Evolutionary conservation across 2,113 vertebrate genomes (phyloP).

Genomic region (Riparia riparia): DNA sequence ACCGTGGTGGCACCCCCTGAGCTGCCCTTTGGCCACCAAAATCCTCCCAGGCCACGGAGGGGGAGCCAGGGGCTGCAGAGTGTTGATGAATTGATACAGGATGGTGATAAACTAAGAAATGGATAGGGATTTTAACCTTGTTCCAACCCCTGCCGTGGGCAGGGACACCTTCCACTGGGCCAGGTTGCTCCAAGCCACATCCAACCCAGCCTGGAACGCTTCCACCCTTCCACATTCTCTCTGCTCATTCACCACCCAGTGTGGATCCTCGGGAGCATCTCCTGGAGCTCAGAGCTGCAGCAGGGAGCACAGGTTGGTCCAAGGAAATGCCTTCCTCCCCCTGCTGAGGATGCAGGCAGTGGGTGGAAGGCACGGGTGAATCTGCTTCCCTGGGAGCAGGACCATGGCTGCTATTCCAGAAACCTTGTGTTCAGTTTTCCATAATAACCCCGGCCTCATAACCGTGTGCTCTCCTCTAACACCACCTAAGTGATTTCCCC

Average conservation of each 20-base stretch:
- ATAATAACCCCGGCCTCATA: not conserved
- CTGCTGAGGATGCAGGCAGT: not conserved
- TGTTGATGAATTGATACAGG: not conserved
- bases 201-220: accelerated
- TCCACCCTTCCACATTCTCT: not conserved
- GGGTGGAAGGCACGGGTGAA: not conserved
- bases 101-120: not conserved
- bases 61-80: not conserved
- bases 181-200: not conserved
- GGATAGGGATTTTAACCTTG: accelerated
- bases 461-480: not conserved
- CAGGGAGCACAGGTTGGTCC: not conserved
- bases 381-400: not conserved
- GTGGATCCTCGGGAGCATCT: not conserved
- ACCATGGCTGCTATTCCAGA: not conserved
- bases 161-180: not conserved
- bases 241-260: accelerated
- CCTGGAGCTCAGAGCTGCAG: not conserved
- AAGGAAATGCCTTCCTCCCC: not conserved
- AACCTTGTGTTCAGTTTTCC: not conserved
- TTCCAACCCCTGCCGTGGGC: not conserved
- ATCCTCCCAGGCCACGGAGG: not conserved
- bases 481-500: slow-evolving; percentile 33
- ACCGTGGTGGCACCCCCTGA: accelerated
- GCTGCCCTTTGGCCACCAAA: not conserved